Evolutionary conservation across 2,113 vertebrate species (phyloP).

Genomic region (Neodontobutis hainanensis): DNA sequence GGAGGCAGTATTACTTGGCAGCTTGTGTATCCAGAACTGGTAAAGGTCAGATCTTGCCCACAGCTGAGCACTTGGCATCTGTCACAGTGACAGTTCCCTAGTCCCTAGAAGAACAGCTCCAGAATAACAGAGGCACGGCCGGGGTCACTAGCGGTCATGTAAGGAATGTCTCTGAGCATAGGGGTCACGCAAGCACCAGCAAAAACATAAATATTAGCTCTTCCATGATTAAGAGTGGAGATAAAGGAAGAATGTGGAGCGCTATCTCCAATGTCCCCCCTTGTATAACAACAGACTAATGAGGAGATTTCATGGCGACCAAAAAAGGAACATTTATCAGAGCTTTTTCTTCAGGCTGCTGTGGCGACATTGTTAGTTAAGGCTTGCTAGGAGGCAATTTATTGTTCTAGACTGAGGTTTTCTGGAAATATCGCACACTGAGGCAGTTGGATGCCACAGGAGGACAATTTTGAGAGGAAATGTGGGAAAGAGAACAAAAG

Average conservation of each 20-base stretch:
- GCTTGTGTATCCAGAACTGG: conserved; percentile 81
- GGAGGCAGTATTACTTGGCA: conserved; percentile 70
- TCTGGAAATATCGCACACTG: conserved; percentile 84
- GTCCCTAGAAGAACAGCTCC: conserved; percentile 84
- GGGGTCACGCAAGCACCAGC: conserved; percentile 85
- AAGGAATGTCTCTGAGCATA: conserved; percentile 85
- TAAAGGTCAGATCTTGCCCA: conserved; percentile 86
- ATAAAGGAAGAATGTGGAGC: conserved; percentile 75
- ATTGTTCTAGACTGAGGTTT: conserved; percentile 77
- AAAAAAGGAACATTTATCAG: conserved; percentile 72
- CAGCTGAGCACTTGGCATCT: conserved; percentile 87
- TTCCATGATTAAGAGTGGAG: conserved; percentile 57
- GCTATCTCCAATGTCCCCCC: conserved; percentile 66
- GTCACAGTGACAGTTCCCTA: conserved; percentile 89
- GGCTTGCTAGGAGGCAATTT: conserved; percentile 66
- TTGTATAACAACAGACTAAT: conserved; percentile 45
- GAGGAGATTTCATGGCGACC: neutral
- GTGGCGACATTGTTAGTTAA: conserved; percentile 71
- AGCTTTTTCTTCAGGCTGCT: conserved; percentile 68
- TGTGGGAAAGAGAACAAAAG: conserved; percentile 9
- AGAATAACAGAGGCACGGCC: conserved; percentile 82
- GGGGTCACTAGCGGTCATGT: conserved; percentile 87
- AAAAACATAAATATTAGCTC: conserved; percentile 83
- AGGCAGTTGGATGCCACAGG: conserved; percentile 83
- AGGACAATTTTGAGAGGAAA: conserved; percentile 24